Evolutionary conservation across 2,113 vertebrate genomes (phyloP).

Genomic region (Serinus canaria): DNA sequence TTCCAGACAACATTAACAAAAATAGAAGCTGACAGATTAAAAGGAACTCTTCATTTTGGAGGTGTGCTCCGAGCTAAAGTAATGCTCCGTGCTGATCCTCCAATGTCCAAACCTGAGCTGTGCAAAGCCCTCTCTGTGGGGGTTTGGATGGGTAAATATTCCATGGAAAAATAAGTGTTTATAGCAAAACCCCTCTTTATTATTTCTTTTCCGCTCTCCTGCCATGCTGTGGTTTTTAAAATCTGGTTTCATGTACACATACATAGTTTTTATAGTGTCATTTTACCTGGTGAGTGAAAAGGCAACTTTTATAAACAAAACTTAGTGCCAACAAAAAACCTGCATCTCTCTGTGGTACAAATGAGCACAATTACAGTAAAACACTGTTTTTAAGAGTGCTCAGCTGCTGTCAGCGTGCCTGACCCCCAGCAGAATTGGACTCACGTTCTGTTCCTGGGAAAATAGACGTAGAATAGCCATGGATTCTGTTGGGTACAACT

Average conservation of each 20-base stretch:
- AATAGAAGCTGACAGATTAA: neutral
- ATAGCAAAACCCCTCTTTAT: neutral
- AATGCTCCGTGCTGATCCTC: neutral
- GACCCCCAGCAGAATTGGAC: neutral
- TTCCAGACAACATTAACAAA: neutral
- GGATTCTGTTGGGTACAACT: neutral
- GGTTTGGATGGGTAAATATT: neutral
- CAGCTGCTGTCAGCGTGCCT: neutral
- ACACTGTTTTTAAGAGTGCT: neutral
- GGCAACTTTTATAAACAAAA: neutral
- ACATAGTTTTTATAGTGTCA: fast-evolving
- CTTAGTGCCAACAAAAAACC: neutral
- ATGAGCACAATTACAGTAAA: neutral
- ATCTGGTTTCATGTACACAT: neutral
- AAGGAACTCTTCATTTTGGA: neutral
- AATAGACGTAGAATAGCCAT: neutral
- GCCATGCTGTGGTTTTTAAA: neutral
- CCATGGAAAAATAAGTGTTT: neutral
- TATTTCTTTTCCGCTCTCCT: neutral
- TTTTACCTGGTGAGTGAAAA: neutral
- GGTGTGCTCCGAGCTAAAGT: neutral
- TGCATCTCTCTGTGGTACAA: neutral
- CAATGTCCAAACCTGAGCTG: neutral
- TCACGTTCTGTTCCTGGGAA: fast-evolving
- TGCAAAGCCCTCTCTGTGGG: neutral